phyloP scores from a whole-genome alignment of 35 echinoderm and acorn worm genomes.

The Ptychodera flava region DNA sequence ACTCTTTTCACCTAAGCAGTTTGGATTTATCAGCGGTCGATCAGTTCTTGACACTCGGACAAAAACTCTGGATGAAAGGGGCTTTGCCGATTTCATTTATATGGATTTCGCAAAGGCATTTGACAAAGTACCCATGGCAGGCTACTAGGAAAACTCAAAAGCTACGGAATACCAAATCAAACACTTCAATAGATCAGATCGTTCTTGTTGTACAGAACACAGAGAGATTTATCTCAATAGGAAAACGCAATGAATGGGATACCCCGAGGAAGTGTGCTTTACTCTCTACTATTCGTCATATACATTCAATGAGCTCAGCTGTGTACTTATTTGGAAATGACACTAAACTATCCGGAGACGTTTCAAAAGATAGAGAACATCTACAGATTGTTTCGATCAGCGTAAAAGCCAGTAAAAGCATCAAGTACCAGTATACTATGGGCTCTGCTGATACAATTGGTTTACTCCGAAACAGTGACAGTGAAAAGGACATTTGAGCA shows the following conservation, averaged over 20 bases:
- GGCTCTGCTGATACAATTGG: neutral
- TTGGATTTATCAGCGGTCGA: neutral
- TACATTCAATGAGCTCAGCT: too few species aligned
- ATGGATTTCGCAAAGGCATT: too few species aligned
- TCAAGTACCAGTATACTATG: too few species aligned
- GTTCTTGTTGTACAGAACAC: neutral
- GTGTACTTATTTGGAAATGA: too few species aligned
- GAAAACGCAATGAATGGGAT: too few species aligned
- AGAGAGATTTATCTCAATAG: too few species aligned
- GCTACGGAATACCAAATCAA: neutral
- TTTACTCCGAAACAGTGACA: neutral
- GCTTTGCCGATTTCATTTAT: neutral
- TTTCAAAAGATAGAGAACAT: too few species aligned
- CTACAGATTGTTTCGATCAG: too few species aligned
- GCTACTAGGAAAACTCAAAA: neutral
- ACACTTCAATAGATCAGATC: neutral
- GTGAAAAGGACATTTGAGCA: neutral
- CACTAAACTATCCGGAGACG: too few species aligned
- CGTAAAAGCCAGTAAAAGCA: neutral
- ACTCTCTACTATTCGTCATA: too few species aligned
- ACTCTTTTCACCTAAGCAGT: neutral
- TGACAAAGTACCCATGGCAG: neutral
- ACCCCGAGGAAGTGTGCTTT: too few species aligned
- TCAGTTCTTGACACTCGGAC: neutral
- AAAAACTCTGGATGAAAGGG: neutral